Percentiles rank a stretch among this genome's conserved stretches.
phyloP scores from a whole-genome alignment of 2,797 vertebrate species.

The Tokudaia tokunoshimensis region DNA sequence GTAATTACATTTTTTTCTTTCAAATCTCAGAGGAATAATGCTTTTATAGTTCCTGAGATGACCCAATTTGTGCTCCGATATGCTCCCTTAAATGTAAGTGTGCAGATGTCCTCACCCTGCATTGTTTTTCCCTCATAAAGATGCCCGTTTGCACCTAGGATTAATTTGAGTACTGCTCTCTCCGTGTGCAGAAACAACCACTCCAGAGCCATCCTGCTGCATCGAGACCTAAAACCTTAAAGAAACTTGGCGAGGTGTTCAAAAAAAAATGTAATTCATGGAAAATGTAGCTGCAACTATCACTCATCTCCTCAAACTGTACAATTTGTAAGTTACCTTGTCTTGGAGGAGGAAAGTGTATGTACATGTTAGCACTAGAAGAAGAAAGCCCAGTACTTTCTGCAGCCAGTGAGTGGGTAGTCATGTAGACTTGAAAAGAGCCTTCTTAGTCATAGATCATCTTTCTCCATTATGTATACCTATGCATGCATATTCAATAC shows the following conservation, averaged over 20 bases:
- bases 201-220: not conserved
- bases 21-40: slow-evolving; percentile 87
- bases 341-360: not conserved
- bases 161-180: slow-evolving; percentile 72
- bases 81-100: slow-evolving; percentile 85
- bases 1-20: slow-evolving; percentile 89
- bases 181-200: slow-evolving; percentile 64
- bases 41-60: slow-evolving; percentile 87
- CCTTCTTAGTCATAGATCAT: rapidly evolving
- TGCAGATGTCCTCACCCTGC: slow-evolving; percentile 75
- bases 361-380: not conserved
- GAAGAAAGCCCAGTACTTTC: not conserved
- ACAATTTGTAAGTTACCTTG: not conserved
- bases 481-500: not conserved
- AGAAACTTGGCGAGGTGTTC: not conserved
- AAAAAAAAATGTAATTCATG: not conserved
- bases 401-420: not conserved
- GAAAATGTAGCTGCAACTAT: not conserved
- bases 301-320: not conserved
- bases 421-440: too few relatives aligned
- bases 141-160: slow-evolving; percentile 52
- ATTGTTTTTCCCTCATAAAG: slow-evolving; percentile 83
- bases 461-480: not conserved
- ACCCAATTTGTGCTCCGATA: slow-evolving; percentile 84
- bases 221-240: slow-evolving; percentile 64